Percentiles rank a stretch among this genome's conserved stretches.
Evolutionary conservation across 2,113 vertebrate genomes (phyloP).

Genomic region (Ardeotis arabs): DNA sequence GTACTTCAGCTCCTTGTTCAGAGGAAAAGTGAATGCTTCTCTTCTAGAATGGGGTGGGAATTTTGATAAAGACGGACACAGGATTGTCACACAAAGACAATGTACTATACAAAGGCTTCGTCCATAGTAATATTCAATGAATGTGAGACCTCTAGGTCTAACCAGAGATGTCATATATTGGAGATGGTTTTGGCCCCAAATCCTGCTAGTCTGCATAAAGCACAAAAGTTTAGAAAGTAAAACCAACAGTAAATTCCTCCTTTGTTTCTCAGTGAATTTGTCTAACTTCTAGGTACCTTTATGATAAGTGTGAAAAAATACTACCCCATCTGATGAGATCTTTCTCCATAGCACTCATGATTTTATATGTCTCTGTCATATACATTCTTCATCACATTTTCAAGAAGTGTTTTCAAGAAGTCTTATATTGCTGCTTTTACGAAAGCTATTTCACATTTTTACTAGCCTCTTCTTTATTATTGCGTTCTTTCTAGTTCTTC

Average conservation of each 20-base stretch:
- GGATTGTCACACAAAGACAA: background rate
- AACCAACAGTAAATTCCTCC: background rate
- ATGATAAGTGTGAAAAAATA: background rate
- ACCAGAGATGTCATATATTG: background rate
- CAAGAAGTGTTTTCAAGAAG: background rate
- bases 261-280: background rate
- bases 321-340: accelerated
- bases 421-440: background rate
- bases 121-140: background rate
- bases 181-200: background rate
- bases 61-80: background rate
- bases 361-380: background rate
- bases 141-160: background rate
- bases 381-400: background rate
- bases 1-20: background rate
- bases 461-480: background rate
- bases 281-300: background rate
- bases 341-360: background rate
- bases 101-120: background rate
- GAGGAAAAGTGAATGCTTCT: background rate
- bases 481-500: background rate
- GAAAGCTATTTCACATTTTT: background rate
- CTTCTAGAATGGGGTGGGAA: background rate
- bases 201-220: background rate
- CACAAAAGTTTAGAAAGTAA: background rate